phyloP scores from a whole-genome alignment of 2,888 invertebrate genomes.

The Drosophila fungiperda region DNA sequence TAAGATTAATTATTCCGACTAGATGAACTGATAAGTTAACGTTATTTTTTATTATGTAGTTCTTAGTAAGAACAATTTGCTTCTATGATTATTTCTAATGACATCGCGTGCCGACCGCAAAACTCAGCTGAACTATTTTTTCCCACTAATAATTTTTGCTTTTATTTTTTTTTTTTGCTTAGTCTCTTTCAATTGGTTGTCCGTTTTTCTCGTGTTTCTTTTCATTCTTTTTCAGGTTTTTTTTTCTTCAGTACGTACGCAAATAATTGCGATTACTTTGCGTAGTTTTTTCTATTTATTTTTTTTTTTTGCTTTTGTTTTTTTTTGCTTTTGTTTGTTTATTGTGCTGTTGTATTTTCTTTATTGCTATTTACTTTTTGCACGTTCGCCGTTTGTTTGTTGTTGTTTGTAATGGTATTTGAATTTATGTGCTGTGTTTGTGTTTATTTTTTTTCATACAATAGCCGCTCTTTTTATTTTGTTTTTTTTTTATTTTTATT shows the following conservation, averaged over 20 bases:
- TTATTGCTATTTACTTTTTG: slow-evolving; percentile 31
- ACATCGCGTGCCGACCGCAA: slow-evolving; percentile 56
- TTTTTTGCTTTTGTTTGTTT: slow-evolving; percentile 15
- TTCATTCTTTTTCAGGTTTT: neutral
- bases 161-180: neutral
- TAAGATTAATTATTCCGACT: neutral
- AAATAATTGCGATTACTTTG: slow-evolving; percentile 34
- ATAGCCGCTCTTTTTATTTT: neutral
- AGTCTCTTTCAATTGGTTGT: slow-evolving; percentile 12
- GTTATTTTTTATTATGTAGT: slow-evolving; percentile 3
- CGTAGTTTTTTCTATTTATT: neutral
- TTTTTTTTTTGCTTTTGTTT: neutral
- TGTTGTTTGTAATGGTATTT: slow-evolving; percentile 50
- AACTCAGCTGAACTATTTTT: slow-evolving; percentile 19
- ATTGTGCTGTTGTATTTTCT: slow-evolving; percentile 5
- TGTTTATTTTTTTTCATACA: neutral
- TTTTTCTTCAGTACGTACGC: neutral
- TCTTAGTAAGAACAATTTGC: slow-evolving; percentile 45
- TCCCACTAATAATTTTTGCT: slow-evolving; percentile 7
- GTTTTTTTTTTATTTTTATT: slow-evolving; percentile 1
- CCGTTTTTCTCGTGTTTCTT: neutral
- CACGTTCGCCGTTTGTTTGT: slow-evolving; percentile 7
- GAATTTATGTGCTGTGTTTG: slow-evolving; percentile 35
- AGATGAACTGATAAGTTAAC: slow-evolving; percentile 6
- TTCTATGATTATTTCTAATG: slow-evolving; percentile 60